Conservation (phyloP, 2,113 vertebrate species). For the Cebus imitator region DNA sequence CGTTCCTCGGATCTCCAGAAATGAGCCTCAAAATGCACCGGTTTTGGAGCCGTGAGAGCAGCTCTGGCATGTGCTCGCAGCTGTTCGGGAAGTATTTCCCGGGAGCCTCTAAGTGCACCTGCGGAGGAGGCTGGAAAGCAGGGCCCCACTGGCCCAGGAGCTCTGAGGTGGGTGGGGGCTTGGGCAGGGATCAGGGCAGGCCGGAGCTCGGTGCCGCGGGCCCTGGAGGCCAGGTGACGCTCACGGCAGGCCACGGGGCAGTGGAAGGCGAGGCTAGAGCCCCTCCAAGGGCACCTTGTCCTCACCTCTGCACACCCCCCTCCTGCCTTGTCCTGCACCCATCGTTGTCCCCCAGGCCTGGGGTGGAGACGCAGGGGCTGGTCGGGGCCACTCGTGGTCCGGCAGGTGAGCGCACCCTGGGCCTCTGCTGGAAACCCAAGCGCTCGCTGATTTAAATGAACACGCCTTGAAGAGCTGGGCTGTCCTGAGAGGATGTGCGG, state of each 20-base stretch:
- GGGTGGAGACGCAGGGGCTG: background rate
- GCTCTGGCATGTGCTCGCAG: accelerated
- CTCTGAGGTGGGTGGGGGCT: background rate
- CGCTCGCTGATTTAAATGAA: too few relatives aligned
- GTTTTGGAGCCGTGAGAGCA: accelerated
- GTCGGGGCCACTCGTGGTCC: background rate
- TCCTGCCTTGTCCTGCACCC: background rate
- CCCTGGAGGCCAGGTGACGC: background rate
- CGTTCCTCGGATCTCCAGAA: accelerated
- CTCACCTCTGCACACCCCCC: background rate
- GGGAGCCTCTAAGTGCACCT: background rate
- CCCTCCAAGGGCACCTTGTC: background rate
- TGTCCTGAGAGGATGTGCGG: too few relatives aligned
- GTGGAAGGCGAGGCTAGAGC: background rate
- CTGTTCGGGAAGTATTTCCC: accelerated
- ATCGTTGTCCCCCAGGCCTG: background rate
- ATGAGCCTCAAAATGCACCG: accelerated
- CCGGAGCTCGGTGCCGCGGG: background rate
- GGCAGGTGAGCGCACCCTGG: background rate
- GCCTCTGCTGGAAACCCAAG: too few relatives aligned
- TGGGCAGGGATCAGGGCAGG: background rate
- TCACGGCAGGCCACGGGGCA: background rate
- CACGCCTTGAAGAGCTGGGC: too few relatives aligned
- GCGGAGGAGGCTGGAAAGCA: background rate
- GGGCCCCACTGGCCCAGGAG: background rate